Base-by-base conservation (phyloP, 1,140 invertebrate genomes). In the Drosophila dunni region DNA sequence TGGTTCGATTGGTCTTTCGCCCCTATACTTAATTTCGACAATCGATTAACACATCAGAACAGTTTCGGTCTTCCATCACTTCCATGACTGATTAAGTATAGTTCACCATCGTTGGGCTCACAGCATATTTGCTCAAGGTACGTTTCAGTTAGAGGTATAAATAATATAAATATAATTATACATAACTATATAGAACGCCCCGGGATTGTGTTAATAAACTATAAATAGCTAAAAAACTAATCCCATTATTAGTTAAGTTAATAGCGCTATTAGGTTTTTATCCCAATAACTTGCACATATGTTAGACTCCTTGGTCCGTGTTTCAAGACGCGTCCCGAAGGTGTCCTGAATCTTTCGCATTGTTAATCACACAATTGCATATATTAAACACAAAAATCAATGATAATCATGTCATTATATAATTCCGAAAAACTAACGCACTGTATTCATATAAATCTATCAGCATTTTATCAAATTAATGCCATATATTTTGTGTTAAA, bases 301-400 rank as follows among this genome's bases (percentile, higher is more conserved):
- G 95, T 94, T 96, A 96, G 95, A 97, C 96, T 97, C 96, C 96
- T 97, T 97, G 96, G 96, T 97, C 96, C 96, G 96, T 17, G 17
- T 17, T 17, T 17, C 1, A 17, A 17, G 17, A 17, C 17, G 17
- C 1, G 17, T 17, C 17, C 17, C 17, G 36, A 67, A 67, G 54
- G 53, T 48, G 57, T 66, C 38, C 44, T 66, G 33, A 94, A 92
- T 78, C 63, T 77, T 73, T 73, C 58, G 73, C 69, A 72, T 76
- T 76, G 62, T 66, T 76, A 65, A 76, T 76, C 62, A 65, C 67
- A 66, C 54, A 73, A 51, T 15, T 57, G 17, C 17, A 17, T 17
- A 17, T 17, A 17, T 1, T 17, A 17, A 17, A 17, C 17, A 17
- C 17, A 65, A 48, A 73, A 57, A 58, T 56, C 60, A 42, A 48